These are phyloP conservation scores for Agrotis exclamationis DNA, from an alignment of 2,888 invertebrate species.

Conservation along the genomic window DNA sequence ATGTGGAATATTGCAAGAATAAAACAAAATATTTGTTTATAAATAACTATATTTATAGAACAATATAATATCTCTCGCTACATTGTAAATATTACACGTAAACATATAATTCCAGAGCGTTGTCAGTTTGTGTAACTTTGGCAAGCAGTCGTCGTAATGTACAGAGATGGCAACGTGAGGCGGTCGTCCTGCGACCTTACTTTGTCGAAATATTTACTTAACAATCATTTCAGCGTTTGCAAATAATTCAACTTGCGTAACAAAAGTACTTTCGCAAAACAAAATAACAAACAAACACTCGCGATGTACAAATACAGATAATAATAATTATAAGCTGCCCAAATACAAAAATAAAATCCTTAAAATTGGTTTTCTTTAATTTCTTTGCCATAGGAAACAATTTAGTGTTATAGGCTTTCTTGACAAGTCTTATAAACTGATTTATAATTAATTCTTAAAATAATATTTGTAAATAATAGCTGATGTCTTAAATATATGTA, in stretches of 20 bases:
- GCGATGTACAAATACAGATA: no score
- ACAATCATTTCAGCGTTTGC: background rate
- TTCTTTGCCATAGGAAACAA: constrained; percentile 9
- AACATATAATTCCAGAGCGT: constrained; percentile 21
- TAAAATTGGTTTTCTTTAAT: background rate
- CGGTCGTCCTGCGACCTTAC: constrained; percentile 25
- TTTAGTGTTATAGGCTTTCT: background rate
- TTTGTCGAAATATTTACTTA: constrained; percentile 27
- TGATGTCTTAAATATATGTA: constrained; percentile 24
- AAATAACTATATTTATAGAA: constrained; percentile 64
- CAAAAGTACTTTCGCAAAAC: no score
- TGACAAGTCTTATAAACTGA: constrained; percentile 12
- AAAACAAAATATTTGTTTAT: constrained; percentile 35
- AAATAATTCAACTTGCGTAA: background rate
- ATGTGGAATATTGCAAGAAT: background rate
- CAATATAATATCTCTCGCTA: constrained; percentile 56
- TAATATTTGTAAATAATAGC: constrained; percentile 48
- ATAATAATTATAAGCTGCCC: no score
- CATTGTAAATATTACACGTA: constrained; percentile 52
- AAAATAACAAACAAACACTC: no score
- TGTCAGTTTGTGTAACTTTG: constrained; percentile 53
- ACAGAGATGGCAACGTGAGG: constrained; percentile 59
- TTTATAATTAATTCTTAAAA: constrained; percentile 7
- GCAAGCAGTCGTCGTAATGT: constrained; percentile 51
- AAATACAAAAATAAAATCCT: constrained; percentile 18